These are phyloP conservation scores for Latrodectus hesperus DNA, from an alignment of 2,888 invertebrate species.

Conservation along the genomic window DNA sequence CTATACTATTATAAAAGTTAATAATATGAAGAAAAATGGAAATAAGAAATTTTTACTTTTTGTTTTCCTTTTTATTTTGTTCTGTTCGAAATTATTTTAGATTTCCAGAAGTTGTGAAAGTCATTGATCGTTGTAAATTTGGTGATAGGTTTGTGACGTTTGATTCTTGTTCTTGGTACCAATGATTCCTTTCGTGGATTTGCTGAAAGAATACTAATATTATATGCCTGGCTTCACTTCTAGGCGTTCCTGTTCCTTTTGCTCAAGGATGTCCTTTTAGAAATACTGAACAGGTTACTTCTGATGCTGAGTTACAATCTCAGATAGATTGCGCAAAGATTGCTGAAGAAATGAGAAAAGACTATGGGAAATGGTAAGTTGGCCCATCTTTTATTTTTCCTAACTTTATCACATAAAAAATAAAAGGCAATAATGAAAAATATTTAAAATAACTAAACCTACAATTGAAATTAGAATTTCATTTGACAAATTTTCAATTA, in stretches of 20 bases:
- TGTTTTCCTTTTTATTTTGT: too few relatives aligned
- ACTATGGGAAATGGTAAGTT: constrained; percentile 50
- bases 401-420: too few relatives aligned
- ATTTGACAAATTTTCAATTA: background rate
- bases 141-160: background rate
- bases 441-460: background rate
- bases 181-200: background rate
- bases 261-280: constrained; percentile 31
- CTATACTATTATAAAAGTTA: too few relatives aligned
- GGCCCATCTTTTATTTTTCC: background rate
- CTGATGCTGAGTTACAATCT: constrained; percentile 7
- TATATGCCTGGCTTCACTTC: background rate
- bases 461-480: background rate
- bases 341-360: constrained; percentile 33
- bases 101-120: background rate
- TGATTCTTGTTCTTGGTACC: background rate
- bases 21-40: constrained; percentile 4
- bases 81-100: constrained; percentile 24
- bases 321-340: constrained; percentile 36
- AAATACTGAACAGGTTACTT: constrained; percentile 1
- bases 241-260: constrained; percentile 29
- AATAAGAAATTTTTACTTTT: background rate
- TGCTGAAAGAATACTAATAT: background rate
- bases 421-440: too few relatives aligned
- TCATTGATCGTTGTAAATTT: background rate